A percentile compares a stretch with the other conserved stretches of the same genome.
Conservation (phyloP, 2,113 vertebrate genomes). For the Phyllostomus discolor region DNA sequence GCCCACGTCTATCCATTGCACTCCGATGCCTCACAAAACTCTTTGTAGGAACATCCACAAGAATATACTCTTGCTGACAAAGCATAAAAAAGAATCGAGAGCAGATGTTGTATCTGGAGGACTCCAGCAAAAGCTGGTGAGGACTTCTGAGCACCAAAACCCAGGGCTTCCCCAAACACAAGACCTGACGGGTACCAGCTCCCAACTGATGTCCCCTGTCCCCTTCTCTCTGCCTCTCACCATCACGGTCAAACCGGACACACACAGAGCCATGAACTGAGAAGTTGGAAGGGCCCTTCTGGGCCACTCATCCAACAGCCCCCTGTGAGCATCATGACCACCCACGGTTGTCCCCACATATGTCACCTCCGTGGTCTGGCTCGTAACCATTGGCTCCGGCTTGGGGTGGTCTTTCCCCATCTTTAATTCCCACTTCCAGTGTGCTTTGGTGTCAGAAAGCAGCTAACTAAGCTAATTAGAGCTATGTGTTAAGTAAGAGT, state of each 20-base stretch:
- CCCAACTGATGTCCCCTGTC: neutral
- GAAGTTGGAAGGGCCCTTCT: neutral
- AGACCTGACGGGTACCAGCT: neutral
- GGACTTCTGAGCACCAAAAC: neutral
- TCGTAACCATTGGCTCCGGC: neutral
- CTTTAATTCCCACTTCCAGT: neutral
- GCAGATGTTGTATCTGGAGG: neutral
- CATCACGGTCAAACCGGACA: neutral
- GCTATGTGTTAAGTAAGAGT: conserved; percentile 28
- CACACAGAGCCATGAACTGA: neutral
- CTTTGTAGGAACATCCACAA: neutral
- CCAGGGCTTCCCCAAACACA: neutral
- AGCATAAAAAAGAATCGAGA: neutral
- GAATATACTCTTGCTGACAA: neutral
- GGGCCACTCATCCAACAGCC: neutral
- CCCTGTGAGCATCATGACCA: neutral
- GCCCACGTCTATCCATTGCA: neutral
- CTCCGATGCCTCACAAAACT: neutral
- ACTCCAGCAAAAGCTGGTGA: neutral
- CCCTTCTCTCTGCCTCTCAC: neutral
- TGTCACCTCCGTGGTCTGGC: neutral
- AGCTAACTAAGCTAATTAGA: neutral
- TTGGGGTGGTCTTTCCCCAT: neutral
- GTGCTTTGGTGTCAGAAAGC: neutral
- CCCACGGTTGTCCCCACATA: neutral